Evolutionary conservation across 1,140 invertebrate species (phyloP).

Genomic region (Nasonia giraulti): DNA sequence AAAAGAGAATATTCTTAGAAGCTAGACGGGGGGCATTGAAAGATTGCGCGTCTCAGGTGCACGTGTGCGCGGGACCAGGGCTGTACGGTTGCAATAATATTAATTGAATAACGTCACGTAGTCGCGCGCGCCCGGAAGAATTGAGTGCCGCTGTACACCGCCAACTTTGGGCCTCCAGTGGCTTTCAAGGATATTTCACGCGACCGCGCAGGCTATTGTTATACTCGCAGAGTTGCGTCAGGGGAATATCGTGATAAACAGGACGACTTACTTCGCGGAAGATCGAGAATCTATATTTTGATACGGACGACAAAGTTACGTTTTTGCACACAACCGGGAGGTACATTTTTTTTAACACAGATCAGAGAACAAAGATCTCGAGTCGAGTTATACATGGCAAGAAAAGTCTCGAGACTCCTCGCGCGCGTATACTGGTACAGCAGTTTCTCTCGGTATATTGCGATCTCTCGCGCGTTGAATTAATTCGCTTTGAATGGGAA

Average conservation of each 20-base stretch:
- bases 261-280: too few relatives aligned
- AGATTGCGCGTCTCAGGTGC: not conserved
- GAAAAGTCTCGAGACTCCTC: not conserved
- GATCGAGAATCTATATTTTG: too few relatives aligned
- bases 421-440: not conserved
- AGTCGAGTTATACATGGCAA: too few relatives aligned
- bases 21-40: not conserved
- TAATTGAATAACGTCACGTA: constrained; percentile 36
- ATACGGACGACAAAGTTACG: too few relatives aligned
- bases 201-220: not conserved
- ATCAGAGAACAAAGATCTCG: too few relatives aligned
- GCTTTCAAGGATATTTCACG: constrained; percentile 22
- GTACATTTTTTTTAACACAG: too few relatives aligned
- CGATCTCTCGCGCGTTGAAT: not conserved
- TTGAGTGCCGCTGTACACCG: not conserved
- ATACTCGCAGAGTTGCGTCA: not conserved
- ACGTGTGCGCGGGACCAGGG: not conserved
- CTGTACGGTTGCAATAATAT: constrained; percentile 15
- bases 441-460: not conserved
- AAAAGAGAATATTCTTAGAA: constrained; percentile 21
- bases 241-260: too few relatives aligned
- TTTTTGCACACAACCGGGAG: too few relatives aligned
- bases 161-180: not conserved
- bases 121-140: not conserved
- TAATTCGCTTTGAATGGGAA: constrained; percentile 10